Evolutionary conservation across 2,797 vertebrate genomes (phyloP), one percentile per base, ranked within the genome.

Genomic region (Euphonia xanthogaster): DNA sequence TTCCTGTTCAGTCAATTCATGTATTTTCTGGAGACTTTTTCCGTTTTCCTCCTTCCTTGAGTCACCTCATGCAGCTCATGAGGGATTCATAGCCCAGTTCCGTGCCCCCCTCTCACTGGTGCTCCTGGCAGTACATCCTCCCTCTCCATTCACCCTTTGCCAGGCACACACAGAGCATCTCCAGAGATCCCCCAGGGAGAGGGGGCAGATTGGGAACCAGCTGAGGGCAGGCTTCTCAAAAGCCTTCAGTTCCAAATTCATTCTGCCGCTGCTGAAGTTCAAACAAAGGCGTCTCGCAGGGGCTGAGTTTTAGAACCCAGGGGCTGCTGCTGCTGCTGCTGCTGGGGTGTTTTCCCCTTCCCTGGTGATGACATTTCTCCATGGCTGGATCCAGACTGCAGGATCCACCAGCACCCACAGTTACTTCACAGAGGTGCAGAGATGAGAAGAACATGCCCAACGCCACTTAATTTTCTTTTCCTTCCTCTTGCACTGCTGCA

Each of bases 401-500:
- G 65, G 31, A 61, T 30, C 27, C 5, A 2, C 1, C 8, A 16
- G 40, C 9, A 0, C 17, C 42, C 42, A 4, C 5, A 1, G 28
- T 86, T 72, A 31, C n/a, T 22, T 75, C 40, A 40, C 72, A 18
- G 55, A 68, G 88, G 70, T 73, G 88, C 70, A 18, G 55, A 71
- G 86, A 63, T 73, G 92, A 82, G 73, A 84, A 90, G 79, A 95
- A 87, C 6, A 45, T 39, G 14, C 58, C 78, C 53, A 42, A 20
- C 1, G 0, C 71, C 12, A n/a, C 30, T 48, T 48, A 15, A 19
- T 67, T 88, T 84, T 71, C 24, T 60, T 77, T 57, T 68, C 40
- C 79, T 73, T 60, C 63, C 37, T 80, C 83, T 95, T n/a, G 53
- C 30, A 16, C 68, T 20, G 33, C 47, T 77, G 60, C 88, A 99